Conservation (phyloP, 1,140 invertebrate genomes). For the Pinna nobilis region DNA sequence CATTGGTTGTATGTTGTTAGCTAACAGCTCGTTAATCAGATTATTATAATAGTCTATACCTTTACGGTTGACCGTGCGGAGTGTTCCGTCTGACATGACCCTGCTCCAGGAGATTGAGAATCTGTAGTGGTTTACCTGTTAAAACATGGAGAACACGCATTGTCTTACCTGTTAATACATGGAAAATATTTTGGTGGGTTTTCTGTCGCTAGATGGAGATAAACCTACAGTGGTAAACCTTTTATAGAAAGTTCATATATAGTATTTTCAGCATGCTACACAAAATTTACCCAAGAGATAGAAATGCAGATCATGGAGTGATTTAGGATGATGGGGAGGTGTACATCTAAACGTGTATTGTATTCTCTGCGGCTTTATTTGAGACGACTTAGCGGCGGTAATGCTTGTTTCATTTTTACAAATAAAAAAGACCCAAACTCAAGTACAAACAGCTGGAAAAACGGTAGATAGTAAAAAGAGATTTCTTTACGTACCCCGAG, state of each 20-base stretch:
- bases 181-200: slow-evolving; percentile 56
- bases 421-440: too few relatives aligned
- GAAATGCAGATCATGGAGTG: too few relatives aligned
- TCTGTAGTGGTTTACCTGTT: slow-evolving; percentile 68
- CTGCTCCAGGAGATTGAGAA: slow-evolving; percentile 71
- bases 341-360: too few relatives aligned
- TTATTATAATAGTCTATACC: slow-evolving; percentile 70
- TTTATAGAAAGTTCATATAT: slow-evolving; percentile 74
- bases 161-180: too few relatives aligned
- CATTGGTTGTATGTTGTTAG: slow-evolving; percentile 62
- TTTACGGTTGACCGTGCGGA: slow-evolving; percentile 47
- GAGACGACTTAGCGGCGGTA: too few relatives aligned
- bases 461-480: neutral
- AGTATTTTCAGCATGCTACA: too few relatives aligned
- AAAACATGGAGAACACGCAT: too few relatives aligned
- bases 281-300: too few relatives aligned
- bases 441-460: too few relatives aligned
- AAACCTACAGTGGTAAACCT: slow-evolving; percentile 76
- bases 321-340: too few relatives aligned
- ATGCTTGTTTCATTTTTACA: slow-evolving; percentile 59
- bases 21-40: slow-evolving; percentile 63
- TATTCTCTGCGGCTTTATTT: too few relatives aligned
- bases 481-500: slow-evolving; percentile 67
- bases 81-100: slow-evolving; percentile 63
- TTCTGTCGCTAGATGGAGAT: slow-evolving; percentile 72